These are phyloP conservation scores for Limnephilus rhombicus DNA, from an alignment of 2,888 invertebrate species.

Conservation along the genomic window DNA sequence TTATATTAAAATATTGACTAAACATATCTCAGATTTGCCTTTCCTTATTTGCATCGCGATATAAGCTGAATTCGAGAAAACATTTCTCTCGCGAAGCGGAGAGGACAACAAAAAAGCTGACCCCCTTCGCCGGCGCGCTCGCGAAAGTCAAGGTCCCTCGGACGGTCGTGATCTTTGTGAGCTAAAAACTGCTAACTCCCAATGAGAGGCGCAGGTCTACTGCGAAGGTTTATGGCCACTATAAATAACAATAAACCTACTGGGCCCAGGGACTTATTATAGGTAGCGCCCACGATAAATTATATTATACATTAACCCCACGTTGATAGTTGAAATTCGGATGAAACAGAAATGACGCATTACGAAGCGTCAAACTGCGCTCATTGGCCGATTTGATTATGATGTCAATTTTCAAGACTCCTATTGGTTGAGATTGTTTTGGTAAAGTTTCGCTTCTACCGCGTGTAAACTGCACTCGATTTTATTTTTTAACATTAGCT, in stretches of 20 bases:
- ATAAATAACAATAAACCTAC: conserved; percentile 1
- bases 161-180: background rate
- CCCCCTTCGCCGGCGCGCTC: background rate
- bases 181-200: background rate
- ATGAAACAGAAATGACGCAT: too few species aligned
- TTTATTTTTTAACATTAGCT: too few species aligned
- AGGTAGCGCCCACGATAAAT: background rate
- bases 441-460: too few species aligned
- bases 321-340: too few species aligned
- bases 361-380: too few species aligned
- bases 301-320: background rate
- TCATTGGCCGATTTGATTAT: too few species aligned
- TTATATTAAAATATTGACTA: too few species aligned
- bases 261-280: background rate
- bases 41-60: background rate
- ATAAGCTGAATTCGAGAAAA: background rate
- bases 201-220: background rate
- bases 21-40: too few species aligned
- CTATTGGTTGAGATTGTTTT: too few species aligned
- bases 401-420: too few species aligned
- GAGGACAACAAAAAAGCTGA: background rate
- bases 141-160: background rate
- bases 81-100: background rate
- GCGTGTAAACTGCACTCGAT: too few species aligned
- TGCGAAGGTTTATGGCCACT: background rate